Base-by-base conservation (phyloP, 2,888 invertebrate genomes). In the Reticulitermes lucifugus region DNA sequence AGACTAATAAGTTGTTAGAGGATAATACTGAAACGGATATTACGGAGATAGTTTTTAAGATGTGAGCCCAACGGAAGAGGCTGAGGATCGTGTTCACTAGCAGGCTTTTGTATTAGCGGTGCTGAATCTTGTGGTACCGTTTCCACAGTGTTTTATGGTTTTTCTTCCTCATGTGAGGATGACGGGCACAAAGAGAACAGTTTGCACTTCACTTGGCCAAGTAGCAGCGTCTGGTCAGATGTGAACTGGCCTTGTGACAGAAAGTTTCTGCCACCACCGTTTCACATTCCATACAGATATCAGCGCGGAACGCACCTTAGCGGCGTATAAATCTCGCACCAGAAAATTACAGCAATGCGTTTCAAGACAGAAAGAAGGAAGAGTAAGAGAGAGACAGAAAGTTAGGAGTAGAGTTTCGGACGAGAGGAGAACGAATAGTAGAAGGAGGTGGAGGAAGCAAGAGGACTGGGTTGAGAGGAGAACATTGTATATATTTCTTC, bases 311-410 rank as follows among this genome's bases (percentile, higher is more conserved):
- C 85, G 86, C 86, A 86, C 86, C 86, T 86, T 86, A 87, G 83
- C 85, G 85, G 77, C 85, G 60, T 84, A 86, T 87, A 87, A 86
- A 87, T 87, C 86, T 87, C 87, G 60, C 79, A 82, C 84, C 86
- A 84, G 86, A 87, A 87, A 87, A 87, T 87, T 87, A 86, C 87
- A 87, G 87, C 86, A 86, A 86, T 86, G 87, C 86, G 86, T 86
- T 87, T 83, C 86, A 81, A 87, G 86, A 87, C 86, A 86, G 86
- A 73, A 87, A 83, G 85, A 79, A 85, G 84, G 73, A 79, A 59
- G 77, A 77, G 85, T 0, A 12, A 46, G 83, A 82, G 79, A 75
- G 87, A 87, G 88, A 87, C 86, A 86, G 86, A 86, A 87, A 87
- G 87, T 87, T 87, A 87, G 87, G 86, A 86, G 86, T 86, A 85